phyloP scores from a whole-genome alignment of 2,113 vertebrate species.

The Spermophilus dauricus region DNA sequence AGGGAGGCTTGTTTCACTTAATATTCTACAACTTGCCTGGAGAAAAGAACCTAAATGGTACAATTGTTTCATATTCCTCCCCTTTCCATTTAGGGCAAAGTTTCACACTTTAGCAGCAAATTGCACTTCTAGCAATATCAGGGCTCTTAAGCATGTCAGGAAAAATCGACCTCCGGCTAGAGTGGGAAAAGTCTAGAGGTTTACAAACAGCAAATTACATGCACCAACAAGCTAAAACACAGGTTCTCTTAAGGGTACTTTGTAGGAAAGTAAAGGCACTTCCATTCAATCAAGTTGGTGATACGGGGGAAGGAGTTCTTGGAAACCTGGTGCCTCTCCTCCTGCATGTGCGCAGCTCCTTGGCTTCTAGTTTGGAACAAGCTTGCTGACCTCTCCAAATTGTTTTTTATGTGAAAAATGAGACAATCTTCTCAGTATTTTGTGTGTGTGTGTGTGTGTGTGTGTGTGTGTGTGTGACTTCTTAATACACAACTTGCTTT shows the following conservation, averaged over 20 bases:
- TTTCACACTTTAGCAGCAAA: conserved; percentile 52
- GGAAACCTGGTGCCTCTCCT: accelerated
- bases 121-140: conserved; percentile 1
- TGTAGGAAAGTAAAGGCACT: neutral
- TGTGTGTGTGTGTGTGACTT: neutral
- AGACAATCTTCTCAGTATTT: neutral
- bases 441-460: neutral
- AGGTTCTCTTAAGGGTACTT: neutral
- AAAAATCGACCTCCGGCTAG: conserved; percentile 16
- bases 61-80: neutral
- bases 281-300: neutral
- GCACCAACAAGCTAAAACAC: neutral
- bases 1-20: neutral
- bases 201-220: neutral
- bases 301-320: neutral
- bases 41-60: neutral
- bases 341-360: no score
- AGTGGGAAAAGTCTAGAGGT: neutral
- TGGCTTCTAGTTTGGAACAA: neutral
- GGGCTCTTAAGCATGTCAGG: neutral
- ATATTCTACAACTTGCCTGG: accelerated
- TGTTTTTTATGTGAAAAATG: neutral
- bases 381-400: neutral
- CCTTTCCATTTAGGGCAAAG: neutral
- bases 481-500: neutral